Evolutionary conservation across 2,888 invertebrate genomes (phyloP), one percentile per base, ranked within the genome.

Genomic region (Phyllotreta striolata): DNA sequence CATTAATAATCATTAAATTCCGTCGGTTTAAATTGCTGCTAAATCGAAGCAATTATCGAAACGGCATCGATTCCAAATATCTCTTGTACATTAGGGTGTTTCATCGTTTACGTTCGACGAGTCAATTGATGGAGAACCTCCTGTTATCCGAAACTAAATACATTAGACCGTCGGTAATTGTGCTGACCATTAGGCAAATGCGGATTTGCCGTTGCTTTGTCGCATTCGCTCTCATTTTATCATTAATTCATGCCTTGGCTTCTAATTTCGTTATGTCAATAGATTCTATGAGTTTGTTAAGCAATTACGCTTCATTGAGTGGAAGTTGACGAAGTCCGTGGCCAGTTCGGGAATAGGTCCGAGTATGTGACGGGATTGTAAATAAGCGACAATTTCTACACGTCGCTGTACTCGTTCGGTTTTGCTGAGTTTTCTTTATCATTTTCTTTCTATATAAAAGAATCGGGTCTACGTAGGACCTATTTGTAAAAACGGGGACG

Each of bases 181-280:
- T 61, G 49, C 39, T 40, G 61, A 55, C 58, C 68, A 66, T 68
- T 68, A 68, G 65, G 66, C 66, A 66, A 68, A 65, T 68, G 59
- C 37, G 55, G 55, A 63, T 62, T 57, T 8, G 52, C 51, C 57
- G 47, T 44, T 56, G 62, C 58, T 68, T 63, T 63, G 62, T 62
- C 54, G 63, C 51, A 61, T 66, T 60, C 56, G 58, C 68, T 63
- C 61, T 55, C 49, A 61, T 68, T 68, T 68, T 69, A 62, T 62
- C 68, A 65, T 59, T 66, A 66, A 65, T 69, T 69, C 66, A 63
- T 62, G 63, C 58, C 55, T 59, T 55, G 47, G 66, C 56, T 62
- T 64, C 61, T 65, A 66, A 68, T 68, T 68, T 61, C 56, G 55
- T 57, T 56, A 59, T 63, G 67, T 62, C 65, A 66, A 65, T 66